phyloP scores from a whole-genome alignment of 1,140 invertebrate genomes.

The Druon quercuslanigerum region DNA sequence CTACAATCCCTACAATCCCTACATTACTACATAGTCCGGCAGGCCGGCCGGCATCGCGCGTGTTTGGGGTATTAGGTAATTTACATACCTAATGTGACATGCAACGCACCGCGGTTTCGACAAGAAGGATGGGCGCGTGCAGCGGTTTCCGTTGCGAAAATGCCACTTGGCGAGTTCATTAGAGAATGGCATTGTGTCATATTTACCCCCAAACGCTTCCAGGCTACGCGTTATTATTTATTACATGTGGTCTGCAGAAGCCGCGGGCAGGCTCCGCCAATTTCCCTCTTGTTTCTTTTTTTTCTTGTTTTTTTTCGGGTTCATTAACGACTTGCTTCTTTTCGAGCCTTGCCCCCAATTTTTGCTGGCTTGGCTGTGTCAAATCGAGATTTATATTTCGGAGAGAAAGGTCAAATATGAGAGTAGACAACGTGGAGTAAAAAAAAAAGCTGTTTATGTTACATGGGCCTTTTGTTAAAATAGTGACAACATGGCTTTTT shows the following conservation, averaged over 20 bases:
- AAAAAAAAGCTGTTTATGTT: no score
- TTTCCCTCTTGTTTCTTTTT: conserved; percentile 9
- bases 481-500: no score
- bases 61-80: conserved; percentile 27
- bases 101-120: conserved; percentile 8
- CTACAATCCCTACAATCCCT: no score
- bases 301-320: conserved; percentile 45
- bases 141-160: conserved; percentile 30
- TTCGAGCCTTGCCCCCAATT: conserved; percentile 42
- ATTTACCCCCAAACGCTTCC: conserved; percentile 42
- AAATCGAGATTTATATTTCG: conserved; percentile 32
- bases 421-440: neutral
- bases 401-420: neutral
- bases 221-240: conserved; percentile 50
- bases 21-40: neutral
- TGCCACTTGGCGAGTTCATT: conserved; percentile 31
- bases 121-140: conserved; percentile 27
- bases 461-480: no score
- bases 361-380: neutral
- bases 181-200: conserved; percentile 37
- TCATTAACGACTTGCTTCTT: conserved; percentile 49
- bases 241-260: conserved; percentile 43
- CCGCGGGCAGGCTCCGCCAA: conserved; percentile 15
- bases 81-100: conserved; percentile 29
- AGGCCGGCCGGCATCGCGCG: conserved; percentile 10